Evolutionary conservation across 2,888 invertebrate genomes (phyloP), one percentile per base, ranked within the genome.

Genomic region (Calliscelio sp.): DNA sequence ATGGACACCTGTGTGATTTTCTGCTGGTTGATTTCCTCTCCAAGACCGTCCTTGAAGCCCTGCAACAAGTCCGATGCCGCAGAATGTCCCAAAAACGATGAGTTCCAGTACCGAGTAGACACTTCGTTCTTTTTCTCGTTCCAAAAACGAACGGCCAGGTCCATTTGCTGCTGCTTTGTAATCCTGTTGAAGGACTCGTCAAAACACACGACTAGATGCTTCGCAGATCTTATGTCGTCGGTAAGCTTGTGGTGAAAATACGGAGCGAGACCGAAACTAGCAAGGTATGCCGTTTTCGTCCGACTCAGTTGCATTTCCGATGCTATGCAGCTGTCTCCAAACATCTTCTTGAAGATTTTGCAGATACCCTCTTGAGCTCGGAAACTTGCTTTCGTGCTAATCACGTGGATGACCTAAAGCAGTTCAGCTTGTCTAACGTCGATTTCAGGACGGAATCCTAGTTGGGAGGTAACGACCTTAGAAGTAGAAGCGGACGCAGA

Each of bases 41-140:
- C 68, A 46, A 78, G 44, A 24, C 28, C 18, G 6, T 68, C 61
- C 25, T 41, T n/a, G 41, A 68, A 78, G 8, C 57, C 61, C 8
- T 16, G 25, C 28, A 78, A 18, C 3, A 78, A 8, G 16, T 78
- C 68, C 14, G 55, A 20, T 55, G 68, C 59, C 1, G 66, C 44
- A 49, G 77, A 59, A 68, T 68, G 59, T 7, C 68, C 59, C 38
- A 59, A 49, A 49, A 77, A 77, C 32, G 38, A 44, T 11, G 68
- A 77, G 28, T 63, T 59, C 59, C 66, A 77, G 28, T 77, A 77
- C 11, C 65, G 49, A 35, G 57, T 71, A 20, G 41, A 53, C 1
- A 71, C 71, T 51, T 61, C 61, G 14, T 41, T 44, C 51, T 73
- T 61, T 10, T 10, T 24, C 10, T 73, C 61, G 28, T 73, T 38